These are phyloP conservation scores for Adelosebastes latens DNA, from an alignment of 2,797 vertebrate genomes.

Conservation along the genomic window DNA sequence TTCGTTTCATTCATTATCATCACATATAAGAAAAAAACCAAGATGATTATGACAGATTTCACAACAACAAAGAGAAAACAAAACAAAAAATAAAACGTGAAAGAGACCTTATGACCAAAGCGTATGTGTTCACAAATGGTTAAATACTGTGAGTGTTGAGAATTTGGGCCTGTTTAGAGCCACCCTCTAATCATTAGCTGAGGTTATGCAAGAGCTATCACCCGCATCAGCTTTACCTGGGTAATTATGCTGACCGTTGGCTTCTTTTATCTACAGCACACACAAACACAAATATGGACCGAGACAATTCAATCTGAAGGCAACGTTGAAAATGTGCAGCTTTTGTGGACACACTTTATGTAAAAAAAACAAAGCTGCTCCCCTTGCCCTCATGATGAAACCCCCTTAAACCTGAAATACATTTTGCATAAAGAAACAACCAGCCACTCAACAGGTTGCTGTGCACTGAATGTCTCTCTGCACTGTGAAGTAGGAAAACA, in stretches of 20 bases:
- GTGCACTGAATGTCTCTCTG: neutral
- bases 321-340: neutral
- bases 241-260: constrained; percentile 71
- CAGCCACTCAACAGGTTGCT: neutral
- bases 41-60: neutral
- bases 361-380: neutral
- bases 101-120: neutral
- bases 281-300: constrained; percentile 31
- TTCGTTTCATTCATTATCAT: neutral
- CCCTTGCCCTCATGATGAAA: neutral
- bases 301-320: neutral
- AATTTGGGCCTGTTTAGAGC: constrained; percentile 38
- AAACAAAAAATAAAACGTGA: neutral
- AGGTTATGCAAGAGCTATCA: constrained; percentile 68
- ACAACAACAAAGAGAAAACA: neutral
- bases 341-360: neutral
- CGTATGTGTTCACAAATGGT: neutral
- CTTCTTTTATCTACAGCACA: constrained; percentile 62
- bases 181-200: constrained; percentile 68
- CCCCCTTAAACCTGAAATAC: neutral
- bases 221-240: constrained; percentile 61
- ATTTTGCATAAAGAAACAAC: neutral
- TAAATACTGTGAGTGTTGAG: neutral
- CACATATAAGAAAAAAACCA: neutral
- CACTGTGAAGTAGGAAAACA: neutral